Conservation (phyloP, 2,888 invertebrate species). For the Hesperia comma region DNA sequence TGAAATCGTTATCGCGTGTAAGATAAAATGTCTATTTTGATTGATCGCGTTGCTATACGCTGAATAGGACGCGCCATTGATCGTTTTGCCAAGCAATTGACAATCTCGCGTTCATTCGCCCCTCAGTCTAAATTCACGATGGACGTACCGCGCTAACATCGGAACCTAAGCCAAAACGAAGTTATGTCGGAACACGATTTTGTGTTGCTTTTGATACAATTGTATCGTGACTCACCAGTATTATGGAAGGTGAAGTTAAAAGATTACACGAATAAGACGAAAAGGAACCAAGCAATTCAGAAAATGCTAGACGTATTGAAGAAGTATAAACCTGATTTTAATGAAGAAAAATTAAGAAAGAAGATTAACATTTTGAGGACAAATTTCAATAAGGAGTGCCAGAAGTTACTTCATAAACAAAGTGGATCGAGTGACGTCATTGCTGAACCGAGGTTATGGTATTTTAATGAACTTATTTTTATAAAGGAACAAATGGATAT, state of each 20-base stretch:
- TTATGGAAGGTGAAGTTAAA: slow-evolving; percentile 28
- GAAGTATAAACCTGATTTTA: slow-evolving; percentile 29
- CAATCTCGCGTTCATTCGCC: slow-evolving; percentile 13
- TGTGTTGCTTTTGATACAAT: slow-evolving; percentile 24
- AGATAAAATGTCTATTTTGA: neutral
- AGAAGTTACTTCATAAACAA: slow-evolving; percentile 16
- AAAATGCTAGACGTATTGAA: slow-evolving; percentile 24
- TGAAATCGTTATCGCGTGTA: neutral
- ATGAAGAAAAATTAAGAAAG: slow-evolving; percentile 29
- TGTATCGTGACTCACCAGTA: slow-evolving; percentile 27
- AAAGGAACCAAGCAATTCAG: slow-evolving; percentile 15
- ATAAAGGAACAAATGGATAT: slow-evolving; percentile 16
- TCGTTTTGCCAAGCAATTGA: slow-evolving; percentile 15
- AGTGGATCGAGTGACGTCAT: neutral
- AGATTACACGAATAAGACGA: slow-evolving; percentile 29
- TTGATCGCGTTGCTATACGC: slow-evolving; percentile 1
- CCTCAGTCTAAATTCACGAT: neutral
- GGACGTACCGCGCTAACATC: slow-evolving; percentile 3
- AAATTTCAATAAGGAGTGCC: slow-evolving; percentile 33
- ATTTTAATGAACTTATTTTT: slow-evolving; percentile 15
- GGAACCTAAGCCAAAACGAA: neutral
- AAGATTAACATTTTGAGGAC: slow-evolving; percentile 36
- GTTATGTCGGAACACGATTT: slow-evolving; percentile 16
- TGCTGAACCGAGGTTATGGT: slow-evolving; percentile 14
- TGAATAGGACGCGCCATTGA: slow-evolving; percentile 5